These are phyloP conservation scores for Mus spicilegus DNA, from an alignment of 2,113 vertebrate genomes.

Conservation along the genomic window DNA sequence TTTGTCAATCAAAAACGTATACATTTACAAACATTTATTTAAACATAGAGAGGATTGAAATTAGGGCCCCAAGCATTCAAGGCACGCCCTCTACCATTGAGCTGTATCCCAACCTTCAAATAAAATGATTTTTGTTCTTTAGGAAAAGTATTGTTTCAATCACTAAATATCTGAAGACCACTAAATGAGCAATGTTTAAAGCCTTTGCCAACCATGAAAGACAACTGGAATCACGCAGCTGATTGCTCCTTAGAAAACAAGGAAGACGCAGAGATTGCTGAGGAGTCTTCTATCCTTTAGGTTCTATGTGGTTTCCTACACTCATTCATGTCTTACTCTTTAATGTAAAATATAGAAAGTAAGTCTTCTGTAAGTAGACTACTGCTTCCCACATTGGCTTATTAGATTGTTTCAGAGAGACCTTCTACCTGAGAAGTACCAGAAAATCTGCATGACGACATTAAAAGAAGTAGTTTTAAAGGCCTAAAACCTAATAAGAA, in stretches of 20 bases:
- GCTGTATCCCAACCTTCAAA: not conserved
- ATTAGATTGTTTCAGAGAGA: not conserved
- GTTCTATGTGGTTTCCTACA: not conserved
- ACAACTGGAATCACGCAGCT: fast-evolving
- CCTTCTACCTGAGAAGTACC: not conserved
- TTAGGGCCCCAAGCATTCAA: not conserved
- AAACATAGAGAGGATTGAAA: not conserved
- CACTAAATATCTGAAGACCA: not conserved
- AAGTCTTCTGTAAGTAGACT: not conserved
- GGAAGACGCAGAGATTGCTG: not conserved
- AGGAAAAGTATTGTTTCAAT: not conserved
- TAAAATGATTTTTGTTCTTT: not conserved
- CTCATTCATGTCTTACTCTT: not conserved
- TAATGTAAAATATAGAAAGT: not conserved
- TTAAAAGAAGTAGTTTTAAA: conserved; percentile 10
- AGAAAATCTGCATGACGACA: not conserved
- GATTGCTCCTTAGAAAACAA: not conserved
- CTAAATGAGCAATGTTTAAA: not conserved
- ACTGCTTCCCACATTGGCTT: not conserved
- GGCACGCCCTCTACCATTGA: not conserved
- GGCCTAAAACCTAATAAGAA: not conserved
- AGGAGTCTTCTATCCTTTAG: not conserved
- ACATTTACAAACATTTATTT: not conserved
- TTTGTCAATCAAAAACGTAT: not conserved
- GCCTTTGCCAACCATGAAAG: not conserved